Percentiles rank a stretch among this genome's conserved stretches.
Evolutionary conservation across 2,797 vertebrate species (phyloP).

Genomic region (Orientallactaga sibirica): DNA sequence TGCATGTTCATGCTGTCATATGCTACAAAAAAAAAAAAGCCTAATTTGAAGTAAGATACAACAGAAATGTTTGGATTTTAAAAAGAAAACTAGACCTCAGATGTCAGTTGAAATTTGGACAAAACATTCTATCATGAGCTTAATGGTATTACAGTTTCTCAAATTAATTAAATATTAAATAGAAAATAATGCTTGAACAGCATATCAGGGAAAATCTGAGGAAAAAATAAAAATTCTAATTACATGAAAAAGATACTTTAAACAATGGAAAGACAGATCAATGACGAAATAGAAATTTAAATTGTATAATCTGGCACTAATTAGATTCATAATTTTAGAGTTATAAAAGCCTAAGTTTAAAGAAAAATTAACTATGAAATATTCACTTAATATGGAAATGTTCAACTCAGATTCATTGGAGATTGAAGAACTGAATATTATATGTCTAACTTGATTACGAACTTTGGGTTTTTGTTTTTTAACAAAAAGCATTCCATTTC

Average conservation of each 20-base stretch:
- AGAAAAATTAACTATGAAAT: constrained; percentile 46
- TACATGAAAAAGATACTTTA: constrained; percentile 11
- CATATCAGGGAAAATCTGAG: constrained; percentile 16
- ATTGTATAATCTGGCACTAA: constrained; percentile 6
- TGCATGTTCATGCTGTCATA: not conserved
- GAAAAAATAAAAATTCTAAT: constrained; percentile 26
- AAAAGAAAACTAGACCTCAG: not conserved
- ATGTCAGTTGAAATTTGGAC: constrained; percentile 53
- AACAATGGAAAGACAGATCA: constrained; percentile 31
- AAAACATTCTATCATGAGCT: constrained; percentile 57
- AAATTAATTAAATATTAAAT: constrained; percentile 46
- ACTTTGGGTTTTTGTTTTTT: constrained; percentile 34
- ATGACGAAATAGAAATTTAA: constrained; percentile 45
- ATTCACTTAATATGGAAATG: constrained; percentile 25
- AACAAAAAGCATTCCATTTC: constrained; percentile 51
- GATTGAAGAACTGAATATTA: not conserved
- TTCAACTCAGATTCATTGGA: constrained; percentile 40
- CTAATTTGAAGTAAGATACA: constrained; percentile 33
- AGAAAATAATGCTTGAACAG: not conserved
- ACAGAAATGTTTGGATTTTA: constrained; percentile 21
- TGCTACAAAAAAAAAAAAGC: constrained; percentile 44
- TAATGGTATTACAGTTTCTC: constrained; percentile 51
- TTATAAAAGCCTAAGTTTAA: constrained; percentile 11
- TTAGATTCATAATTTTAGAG: constrained; percentile 21
- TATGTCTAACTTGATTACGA: constrained; percentile 20